Percentiles rank a stretch among this genome's conserved stretches.
Evolutionary conservation across 2,113 vertebrate genomes (phyloP).

Genomic region (Syngnathus typhle): DNA sequence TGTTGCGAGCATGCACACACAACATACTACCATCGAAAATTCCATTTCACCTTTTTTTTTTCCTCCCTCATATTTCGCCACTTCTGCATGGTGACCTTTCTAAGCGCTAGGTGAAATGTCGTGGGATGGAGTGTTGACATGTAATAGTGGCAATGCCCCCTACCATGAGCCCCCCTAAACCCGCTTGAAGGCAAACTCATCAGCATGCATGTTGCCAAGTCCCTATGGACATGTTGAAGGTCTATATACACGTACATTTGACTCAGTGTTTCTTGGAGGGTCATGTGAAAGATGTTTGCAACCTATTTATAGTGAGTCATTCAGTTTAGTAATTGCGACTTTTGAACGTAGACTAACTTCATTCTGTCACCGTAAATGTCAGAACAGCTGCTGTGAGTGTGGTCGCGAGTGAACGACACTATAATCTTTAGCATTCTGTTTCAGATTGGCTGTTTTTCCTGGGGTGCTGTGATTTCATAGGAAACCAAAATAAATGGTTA

Average conservation of each 20-base stretch:
- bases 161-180: neutral
- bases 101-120: constrained; percentile 18
- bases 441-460: neutral
- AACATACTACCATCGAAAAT: neutral
- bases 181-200: constrained; percentile 43
- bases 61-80: neutral
- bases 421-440: neutral
- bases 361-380: neutral
- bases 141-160: neutral
- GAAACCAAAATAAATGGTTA: neutral
- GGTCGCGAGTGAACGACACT: neutral
- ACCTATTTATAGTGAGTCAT: neutral
- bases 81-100: constrained; percentile 48
- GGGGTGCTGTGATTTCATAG: neutral
- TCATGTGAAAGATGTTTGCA: no score
- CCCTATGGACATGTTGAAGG: constrained; percentile 21
- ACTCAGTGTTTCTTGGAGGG: neutral
- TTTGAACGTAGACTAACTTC: neutral
- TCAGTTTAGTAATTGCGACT: neutral
- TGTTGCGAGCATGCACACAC: constrained; percentile 1
- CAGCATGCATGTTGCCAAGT: constrained; percentile 39
- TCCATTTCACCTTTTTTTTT: neutral
- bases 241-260: neutral
- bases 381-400: neutral
- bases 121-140: constrained; percentile 16